A percentile compares a stretch with the other conserved stretches of the same genome.
phyloP scores from a whole-genome alignment of 2,888 invertebrate species.

The Galerucella calmariensis region DNA sequence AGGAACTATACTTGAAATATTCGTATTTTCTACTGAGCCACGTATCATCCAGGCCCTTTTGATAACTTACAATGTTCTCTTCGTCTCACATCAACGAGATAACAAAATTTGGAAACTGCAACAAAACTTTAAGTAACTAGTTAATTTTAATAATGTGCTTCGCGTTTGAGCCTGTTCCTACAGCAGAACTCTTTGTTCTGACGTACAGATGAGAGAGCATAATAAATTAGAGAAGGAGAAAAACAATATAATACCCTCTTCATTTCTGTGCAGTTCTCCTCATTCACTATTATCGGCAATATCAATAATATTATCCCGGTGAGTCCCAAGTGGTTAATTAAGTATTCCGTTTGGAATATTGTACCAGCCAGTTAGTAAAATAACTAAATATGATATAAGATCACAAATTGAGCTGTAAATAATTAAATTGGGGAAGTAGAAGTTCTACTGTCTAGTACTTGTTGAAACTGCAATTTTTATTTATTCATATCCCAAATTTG shows the following conservation, averaged over 20 bases:
- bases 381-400: not conserved
- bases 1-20: no score
- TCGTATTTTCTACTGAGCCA: not conserved
- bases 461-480: not conserved
- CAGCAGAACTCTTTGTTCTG: conserved; percentile 7
- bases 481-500: no score
- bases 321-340: not conserved
- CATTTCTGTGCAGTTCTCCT: not conserved
- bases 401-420: not conserved
- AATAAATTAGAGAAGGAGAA: conserved; percentile 9
- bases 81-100: not conserved
- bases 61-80: not conserved
- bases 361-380: not conserved
- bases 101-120: not conserved
- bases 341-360: not conserved
- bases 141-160: not conserved
- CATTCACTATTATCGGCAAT: conserved; percentile 1
- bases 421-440: not conserved
- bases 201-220: conserved; percentile 10
- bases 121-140: conserved; percentile 2
- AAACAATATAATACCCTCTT: conserved; percentile 12
- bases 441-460: not conserved
- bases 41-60: not conserved
- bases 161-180: not conserved
- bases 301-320: not conserved